Conservation (phyloP, 2,113 vertebrate species). For the Hyaena hyaena region DNA sequence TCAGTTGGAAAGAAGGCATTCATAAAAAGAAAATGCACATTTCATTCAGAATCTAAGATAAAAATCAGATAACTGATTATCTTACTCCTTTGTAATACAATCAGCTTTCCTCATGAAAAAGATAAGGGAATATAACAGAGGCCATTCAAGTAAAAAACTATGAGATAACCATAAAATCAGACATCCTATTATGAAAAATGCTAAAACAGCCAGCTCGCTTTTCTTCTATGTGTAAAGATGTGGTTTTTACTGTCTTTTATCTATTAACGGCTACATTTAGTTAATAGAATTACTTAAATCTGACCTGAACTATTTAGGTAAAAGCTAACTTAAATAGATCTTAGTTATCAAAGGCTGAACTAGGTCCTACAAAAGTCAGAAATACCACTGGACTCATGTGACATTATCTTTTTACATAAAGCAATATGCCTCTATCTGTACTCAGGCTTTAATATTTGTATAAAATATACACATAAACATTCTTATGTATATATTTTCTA, state of each 20-base stretch:
- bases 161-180: constrained; percentile 6
- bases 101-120: neutral
- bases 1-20: neutral
- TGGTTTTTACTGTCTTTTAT: constrained; percentile 22
- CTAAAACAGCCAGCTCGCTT: neutral
- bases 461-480: neutral
- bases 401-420: neutral
- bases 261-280: neutral
- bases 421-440: neutral
- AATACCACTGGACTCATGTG: neutral
- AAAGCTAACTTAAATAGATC: neutral
- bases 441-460: neutral
- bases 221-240: neutral
- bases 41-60: neutral
- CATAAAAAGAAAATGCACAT: neutral
- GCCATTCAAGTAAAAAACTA: neutral
- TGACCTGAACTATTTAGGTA: neutral
- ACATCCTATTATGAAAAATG: neutral
- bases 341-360: neutral
- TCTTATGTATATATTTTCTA: neutral
- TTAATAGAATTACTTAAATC: neutral
- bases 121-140: neutral
- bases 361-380: neutral
- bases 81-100: neutral
- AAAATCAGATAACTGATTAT: neutral